Evolutionary conservation across 2,888 invertebrate genomes (phyloP), one percentile per base, ranked within the genome.

Genomic region (Lucinisca nassula): DNA sequence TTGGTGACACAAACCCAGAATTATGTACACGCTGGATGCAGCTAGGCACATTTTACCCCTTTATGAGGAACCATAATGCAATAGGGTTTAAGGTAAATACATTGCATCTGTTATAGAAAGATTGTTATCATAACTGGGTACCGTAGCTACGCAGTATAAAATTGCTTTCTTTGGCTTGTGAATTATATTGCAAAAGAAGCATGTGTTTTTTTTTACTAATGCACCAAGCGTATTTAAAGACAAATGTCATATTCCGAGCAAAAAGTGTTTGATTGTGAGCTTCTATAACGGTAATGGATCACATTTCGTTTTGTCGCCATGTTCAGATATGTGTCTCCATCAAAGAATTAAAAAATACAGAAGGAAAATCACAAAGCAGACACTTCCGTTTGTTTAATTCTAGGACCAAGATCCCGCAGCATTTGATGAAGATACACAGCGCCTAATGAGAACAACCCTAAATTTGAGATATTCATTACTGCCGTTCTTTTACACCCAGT

Each of bases 401-500:
- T 82, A 95, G 94, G 97, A 98, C 61, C 98, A 98, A 97, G 98
- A 98, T 97, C 98, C 98, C 0, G 98, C 97, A 2, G 97, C 97
- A 24, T 96, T 98, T 95, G 98, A 98, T 0, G 96, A 97, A 0
- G 97, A 97, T 67, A 98, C 98, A 27, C 97, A 97, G 17, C 95
- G 96, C 21, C 90, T 91, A 35, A 94, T 95, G 90, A 92, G 92
- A 58, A 77, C 83, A 35, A 95, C 95, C 17, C 79, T 96, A 4
- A 75, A 92, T 27, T 90, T 94, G 8, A 92, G 97, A 30, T 97
- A 97, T 93, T 92, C 94, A 21, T 93, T 97, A n/a, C 92, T 97
- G 24, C 97, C 97, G 0, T 96, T 96, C 89, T 95, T 97, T 21
- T 97, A 97, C 94, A 96, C 97, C 0, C 94, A 95, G 78, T 93